Percentiles rank a stretch among this genome's conserved stretches.
phyloP scores from a whole-genome alignment of 2,113 vertebrate species.

The Paraplagusia blochii region DNA sequence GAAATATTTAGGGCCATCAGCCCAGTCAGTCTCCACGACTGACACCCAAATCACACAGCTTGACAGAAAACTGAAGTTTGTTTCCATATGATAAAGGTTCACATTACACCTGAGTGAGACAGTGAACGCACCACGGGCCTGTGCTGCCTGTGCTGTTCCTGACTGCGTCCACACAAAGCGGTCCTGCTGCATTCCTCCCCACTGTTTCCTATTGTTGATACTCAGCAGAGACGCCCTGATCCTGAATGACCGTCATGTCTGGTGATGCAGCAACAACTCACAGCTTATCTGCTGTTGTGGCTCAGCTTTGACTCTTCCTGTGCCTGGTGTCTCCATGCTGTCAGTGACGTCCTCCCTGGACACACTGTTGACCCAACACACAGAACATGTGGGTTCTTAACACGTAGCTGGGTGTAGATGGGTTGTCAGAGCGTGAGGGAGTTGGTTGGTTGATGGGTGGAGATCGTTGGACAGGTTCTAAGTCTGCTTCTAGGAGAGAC shows the following conservation, averaged over 20 bases:
- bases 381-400: neutral
- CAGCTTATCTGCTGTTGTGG: neutral
- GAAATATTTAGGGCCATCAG: no score
- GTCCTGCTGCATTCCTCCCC: conserved; percentile 63
- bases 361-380: conserved; percentile 38
- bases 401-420: neutral
- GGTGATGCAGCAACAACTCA: neutral
- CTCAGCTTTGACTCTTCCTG: neutral
- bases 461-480: no score
- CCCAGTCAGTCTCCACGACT: no score
- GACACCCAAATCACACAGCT: no score
- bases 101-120: no score
- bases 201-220: conserved; percentile 35
- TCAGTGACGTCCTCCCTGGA: neutral
- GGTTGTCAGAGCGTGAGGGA: no score
- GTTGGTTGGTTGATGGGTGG: no score
- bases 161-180: conserved; percentile 35
- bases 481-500: no score
- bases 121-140: conserved; percentile 36
- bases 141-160: conserved; percentile 28
- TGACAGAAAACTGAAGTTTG: no score
- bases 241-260: conserved; percentile 10
- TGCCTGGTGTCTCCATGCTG: neutral
- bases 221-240: conserved; percentile 44
- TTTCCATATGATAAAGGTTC: no score